Base-by-base conservation (phyloP, 2,113 vertebrate species). In the Atherinomorus stipes region DNA sequence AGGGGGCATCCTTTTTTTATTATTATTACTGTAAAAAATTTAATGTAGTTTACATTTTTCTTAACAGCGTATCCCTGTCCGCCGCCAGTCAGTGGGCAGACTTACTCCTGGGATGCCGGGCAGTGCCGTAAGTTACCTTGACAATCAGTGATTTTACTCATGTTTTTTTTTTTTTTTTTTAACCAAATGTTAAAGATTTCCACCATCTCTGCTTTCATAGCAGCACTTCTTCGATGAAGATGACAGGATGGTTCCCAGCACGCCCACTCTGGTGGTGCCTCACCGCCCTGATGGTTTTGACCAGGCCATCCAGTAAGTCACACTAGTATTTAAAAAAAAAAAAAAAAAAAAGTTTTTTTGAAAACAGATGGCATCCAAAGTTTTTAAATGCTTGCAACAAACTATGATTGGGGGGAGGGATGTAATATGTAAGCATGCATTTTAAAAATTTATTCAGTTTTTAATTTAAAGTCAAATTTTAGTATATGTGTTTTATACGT, bases 181-280 rank as follows among this genome's bases (percentile, higher is more conserved):
- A 0, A 3, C 23, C 2, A 4, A 2, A 11, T 22, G 10, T 44
- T 34, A 1, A 31, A 16, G 12, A 4, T 19, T 58, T 38, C 15
- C 15, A 3, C 11, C 11, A 1, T 49, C 2, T 13, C 15, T 26
- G 25, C 0, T 0, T 49, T 61, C 92, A 86, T 94, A 96, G 93
- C 97, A 98, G 50, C 96, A 96, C 75, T 96, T 95, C 85, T 97
- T 95, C 68, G 97, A 99, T 58, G 97, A 99, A 21, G 97, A 99
- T 63, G 98, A 99, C 86, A 93, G 98, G 79, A 99, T 96, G 87
- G 98, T 99, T 77, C 98, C 98, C 61, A 99, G 95, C 91, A 95
- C 96, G 9, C 97, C 97, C 38, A 99, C 96, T 22, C 94, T 99
- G 66, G 94, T 96, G 47, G 95, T 96, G 7, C 96, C 95, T 11